Base-by-base conservation (phyloP, 1,140 invertebrate species). In the Anoplophora glabripennis region DNA sequence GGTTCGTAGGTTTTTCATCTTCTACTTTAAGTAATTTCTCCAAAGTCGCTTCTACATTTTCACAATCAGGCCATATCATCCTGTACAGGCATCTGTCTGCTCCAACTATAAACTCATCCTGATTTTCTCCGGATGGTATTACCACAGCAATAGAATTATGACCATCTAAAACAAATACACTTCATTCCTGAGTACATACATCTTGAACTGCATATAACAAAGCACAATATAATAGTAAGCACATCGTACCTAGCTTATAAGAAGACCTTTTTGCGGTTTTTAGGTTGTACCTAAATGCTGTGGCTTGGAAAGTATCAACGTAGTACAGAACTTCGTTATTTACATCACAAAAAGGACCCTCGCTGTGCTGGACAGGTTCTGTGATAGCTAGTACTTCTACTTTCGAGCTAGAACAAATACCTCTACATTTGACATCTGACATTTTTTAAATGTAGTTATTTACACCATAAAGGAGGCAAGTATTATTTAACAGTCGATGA, bases 1-100 rank as follows among this genome's bases (percentile, higher is more conserved):
- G 79, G 65, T 86, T 91, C 1, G 73, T 75, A 0, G 72, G 65
- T 17, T 62, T 57, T 5, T 52, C n/a, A n/a, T 52, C 21, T 10
- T 62, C 60, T 10, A 62, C 48, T n/a, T 11, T 15, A 9, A 57
- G 17, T 9, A 62, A 17, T 46, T 61, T 48, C 1, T 28, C 21
- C 21, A 28, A 28, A 28, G 3, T 28, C 21, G n/a, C 15, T 2
- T 28, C 5, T 28, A 5, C 5, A 3, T 57, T 57, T 1, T 35
- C 35, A 14, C 11, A 2, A 11, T 9, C 33, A 56, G 45, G 1
- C 54, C 54, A 57, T 12, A 21, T 48, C 5, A 48, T 4, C n/a
- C 38, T 48, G 18, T 57, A 57, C 11, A 57, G 7, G 28, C n/a
- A 14, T 40, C 54, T 36, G 17, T 57, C 54, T 4, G 54, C 28